phyloP scores from a whole-genome alignment of 2,113 vertebrate species.

The Excalfactoria chinensis region DNA sequence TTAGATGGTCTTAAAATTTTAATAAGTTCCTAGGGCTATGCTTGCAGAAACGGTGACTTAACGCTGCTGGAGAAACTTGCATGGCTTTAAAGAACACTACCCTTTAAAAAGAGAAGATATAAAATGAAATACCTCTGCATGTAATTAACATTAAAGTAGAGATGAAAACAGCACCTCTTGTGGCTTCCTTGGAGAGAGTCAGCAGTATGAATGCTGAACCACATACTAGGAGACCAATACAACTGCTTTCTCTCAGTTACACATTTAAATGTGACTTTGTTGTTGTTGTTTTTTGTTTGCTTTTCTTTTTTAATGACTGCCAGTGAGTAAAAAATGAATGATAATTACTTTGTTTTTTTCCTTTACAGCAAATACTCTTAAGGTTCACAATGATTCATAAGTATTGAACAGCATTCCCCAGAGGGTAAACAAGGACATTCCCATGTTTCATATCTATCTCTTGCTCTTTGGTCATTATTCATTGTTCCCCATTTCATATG shows the following conservation, averaged over 20 bases:
- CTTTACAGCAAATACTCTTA: conserved; percentile 4
- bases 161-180: conserved; percentile 42
- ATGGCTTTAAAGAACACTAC: conserved; percentile 66
- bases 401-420: not conserved
- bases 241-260: conserved; percentile 14
- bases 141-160: conserved; percentile 61
- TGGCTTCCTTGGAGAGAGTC: conserved; percentile 26
- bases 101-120: conserved; percentile 47
- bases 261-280: not conserved
- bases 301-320: conserved; percentile 39
- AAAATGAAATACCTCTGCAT: not conserved
- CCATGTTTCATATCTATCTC: conserved; percentile 12
- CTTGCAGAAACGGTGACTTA: conserved; percentile 62
- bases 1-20: conserved; percentile 64
- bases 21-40: conserved; percentile 68
- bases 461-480: conserved; percentile 10
- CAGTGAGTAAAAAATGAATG: conserved; percentile 29
- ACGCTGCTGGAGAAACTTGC: conserved; percentile 62
- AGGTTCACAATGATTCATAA: conserved; percentile 3
- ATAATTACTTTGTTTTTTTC: conserved; percentile 42
- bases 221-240: conserved; percentile 24
- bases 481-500: not conserved
- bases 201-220: conserved; percentile 31
- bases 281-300: not conserved
- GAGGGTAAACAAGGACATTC: conserved; percentile 8